These are phyloP conservation scores for Tigriopus californicus DNA, from an alignment of 2,888 invertebrate species.

Conservation along the genomic window DNA sequence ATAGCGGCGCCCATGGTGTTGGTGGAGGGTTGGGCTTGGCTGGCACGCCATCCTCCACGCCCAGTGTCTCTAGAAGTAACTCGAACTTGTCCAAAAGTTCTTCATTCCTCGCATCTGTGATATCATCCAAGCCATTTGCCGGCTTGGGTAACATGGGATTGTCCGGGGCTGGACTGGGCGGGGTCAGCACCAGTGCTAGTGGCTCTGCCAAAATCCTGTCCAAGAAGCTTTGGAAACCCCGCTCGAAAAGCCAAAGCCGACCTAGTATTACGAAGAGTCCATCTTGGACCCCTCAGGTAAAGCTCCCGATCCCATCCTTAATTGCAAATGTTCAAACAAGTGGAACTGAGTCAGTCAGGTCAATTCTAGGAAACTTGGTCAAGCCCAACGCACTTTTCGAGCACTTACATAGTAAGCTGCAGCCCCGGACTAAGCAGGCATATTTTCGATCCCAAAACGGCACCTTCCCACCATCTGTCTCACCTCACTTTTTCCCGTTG, in stretches of 20 bases:
- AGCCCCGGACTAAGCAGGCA: no score
- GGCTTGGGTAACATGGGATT: background rate
- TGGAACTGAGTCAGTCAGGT: no score
- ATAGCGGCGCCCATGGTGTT: no score
- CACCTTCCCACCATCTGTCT: no score
- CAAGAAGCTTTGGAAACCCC: conserved; percentile 62
- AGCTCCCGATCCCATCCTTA: no score
- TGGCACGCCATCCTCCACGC: background rate
- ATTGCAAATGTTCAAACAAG: no score
- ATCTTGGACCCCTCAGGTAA: conserved; percentile 73
- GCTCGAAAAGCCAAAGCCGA: conserved; percentile 61
- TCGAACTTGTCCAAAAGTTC: background rate
- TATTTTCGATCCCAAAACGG: no score
- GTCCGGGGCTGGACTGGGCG: background rate
- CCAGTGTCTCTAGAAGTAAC: background rate
- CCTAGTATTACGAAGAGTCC: conserved; percentile 34
- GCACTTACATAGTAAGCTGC: no score
- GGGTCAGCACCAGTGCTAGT: conserved; percentile 11
- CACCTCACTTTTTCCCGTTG: no score
- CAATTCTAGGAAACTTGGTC: no score
- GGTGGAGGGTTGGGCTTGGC: no score
- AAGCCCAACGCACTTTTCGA: no score
- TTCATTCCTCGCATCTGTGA: conserved; percentile 13
- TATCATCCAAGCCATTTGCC: conserved; percentile 5
- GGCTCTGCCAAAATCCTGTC: conserved; percentile 45